Evolutionary conservation across 2,113 vertebrate species (phyloP).

Genomic region (Heterocephalus glaber): DNA sequence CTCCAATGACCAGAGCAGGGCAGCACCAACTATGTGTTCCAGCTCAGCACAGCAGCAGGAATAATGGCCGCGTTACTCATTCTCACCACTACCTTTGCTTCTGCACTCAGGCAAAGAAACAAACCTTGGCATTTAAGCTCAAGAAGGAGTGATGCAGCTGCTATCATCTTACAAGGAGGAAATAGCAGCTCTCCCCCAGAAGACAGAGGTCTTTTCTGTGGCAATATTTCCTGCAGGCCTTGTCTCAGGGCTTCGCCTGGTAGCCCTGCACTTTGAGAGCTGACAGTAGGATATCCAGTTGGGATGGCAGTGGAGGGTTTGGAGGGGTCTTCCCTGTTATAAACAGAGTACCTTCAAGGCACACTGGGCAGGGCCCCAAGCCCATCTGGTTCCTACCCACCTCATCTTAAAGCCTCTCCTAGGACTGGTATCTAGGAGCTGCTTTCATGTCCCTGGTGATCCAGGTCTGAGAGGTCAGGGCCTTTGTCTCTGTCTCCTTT

Average conservation of each 20-base stretch:
- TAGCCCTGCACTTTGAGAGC: too few relatives aligned
- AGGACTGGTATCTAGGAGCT: neutral
- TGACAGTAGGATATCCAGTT: neutral
- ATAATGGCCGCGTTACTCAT: neutral
- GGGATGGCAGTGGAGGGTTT: too few relatives aligned
- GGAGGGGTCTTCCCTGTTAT: neutral
- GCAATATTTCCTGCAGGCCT: neutral
- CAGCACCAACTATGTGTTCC: fast-evolving
- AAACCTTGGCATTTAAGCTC: conserved; percentile 71
- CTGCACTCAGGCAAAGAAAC: conserved; percentile 48
- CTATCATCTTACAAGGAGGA: conserved; percentile 51
- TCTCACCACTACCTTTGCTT: conserved; percentile 12
- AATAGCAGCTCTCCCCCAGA: conserved; percentile 39
- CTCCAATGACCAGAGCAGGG: fast-evolving
- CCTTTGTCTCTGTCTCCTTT: neutral
- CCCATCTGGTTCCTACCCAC: neutral
- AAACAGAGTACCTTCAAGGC: neutral
- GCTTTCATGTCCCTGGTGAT: neutral
- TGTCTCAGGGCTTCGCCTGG: neutral
- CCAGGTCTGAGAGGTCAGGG: neutral
- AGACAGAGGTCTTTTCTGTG: neutral
- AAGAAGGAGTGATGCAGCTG: conserved; percentile 56
- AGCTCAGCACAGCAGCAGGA: neutral
- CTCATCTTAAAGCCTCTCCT: neutral
- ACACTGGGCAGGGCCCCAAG: neutral